phyloP scores from a whole-genome alignment of 2,113 vertebrate genomes.

The Sinocyclocheilus rhinocerous region DNA sequence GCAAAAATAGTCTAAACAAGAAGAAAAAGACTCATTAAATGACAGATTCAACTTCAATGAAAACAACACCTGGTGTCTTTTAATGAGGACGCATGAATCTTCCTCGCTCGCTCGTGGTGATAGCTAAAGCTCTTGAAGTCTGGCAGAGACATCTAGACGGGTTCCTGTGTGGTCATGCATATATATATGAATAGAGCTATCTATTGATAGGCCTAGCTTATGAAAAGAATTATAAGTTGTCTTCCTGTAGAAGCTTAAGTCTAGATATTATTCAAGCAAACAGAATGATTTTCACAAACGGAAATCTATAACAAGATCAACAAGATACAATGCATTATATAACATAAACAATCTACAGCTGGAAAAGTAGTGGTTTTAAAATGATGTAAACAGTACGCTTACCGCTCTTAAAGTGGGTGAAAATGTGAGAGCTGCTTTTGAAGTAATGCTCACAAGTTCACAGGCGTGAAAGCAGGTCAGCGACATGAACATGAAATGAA shows the following conservation, averaged over 20 bases:
- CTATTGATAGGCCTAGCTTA: not conserved
- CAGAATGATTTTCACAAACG: not conserved
- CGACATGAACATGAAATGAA: not conserved
- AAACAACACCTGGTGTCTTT: not conserved
- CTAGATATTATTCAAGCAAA: not conserved
- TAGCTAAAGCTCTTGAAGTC: not conserved
- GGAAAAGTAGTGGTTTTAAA: not conserved
- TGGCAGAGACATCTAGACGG: not conserved
- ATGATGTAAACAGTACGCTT: not conserved
- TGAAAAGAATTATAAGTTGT: not conserved
- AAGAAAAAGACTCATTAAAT: not conserved
- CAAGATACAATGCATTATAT: not conserved
- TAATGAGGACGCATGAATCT: not conserved
- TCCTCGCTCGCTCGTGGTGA: not conserved
- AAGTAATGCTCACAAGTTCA: not conserved
- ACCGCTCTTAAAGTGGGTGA: not conserved
- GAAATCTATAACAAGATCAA: not conserved
- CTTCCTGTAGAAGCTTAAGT: not conserved
- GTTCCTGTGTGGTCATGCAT: constrained; percentile 20
- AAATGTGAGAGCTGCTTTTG: not conserved
- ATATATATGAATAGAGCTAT: not conserved
- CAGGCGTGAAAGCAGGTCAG: constrained; percentile 8
- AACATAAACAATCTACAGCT: not conserved
- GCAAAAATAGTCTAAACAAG: not conserved
- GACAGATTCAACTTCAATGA: not conserved